These are phyloP conservation scores for Tychaedon coryphoeus DNA, from an alignment of 2,113 vertebrate species.

Conservation along the genomic window DNA sequence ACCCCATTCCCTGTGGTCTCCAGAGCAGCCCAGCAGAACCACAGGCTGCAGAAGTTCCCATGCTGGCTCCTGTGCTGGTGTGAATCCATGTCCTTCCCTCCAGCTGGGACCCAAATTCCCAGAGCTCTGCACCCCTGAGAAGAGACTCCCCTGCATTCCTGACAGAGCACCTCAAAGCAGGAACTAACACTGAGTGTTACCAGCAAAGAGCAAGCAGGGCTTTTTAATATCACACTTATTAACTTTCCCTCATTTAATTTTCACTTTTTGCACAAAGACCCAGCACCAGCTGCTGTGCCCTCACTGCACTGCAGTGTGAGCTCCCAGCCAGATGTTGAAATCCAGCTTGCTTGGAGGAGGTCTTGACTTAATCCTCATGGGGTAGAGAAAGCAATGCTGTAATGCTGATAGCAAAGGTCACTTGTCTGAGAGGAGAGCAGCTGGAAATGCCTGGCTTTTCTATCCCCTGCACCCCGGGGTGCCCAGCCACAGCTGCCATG, in stretches of 20 bases:
- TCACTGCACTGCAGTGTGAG: rapidly evolving
- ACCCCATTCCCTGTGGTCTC: not conserved
- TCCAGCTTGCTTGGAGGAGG: not conserved
- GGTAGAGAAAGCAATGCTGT: not conserved
- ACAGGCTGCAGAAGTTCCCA: not conserved
- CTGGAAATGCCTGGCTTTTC: not conserved
- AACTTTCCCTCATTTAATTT: not conserved
- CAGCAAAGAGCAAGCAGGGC: not conserved
- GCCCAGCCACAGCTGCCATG: not conserved
- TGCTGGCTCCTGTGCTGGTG: not conserved
- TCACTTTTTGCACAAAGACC: not conserved
- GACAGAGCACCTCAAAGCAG: not conserved
- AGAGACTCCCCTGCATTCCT: not conserved
- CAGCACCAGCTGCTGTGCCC: not conserved
- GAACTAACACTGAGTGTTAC: not conserved
- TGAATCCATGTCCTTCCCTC: not conserved
- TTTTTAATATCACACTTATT: not conserved
- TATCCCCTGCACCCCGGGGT: not conserved
- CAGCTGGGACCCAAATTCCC: not conserved
- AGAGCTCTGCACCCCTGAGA: not conserved
- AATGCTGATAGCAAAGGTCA: not conserved
- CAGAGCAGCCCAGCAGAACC: not conserved
- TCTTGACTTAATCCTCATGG: not conserved
- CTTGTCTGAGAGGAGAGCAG: not conserved
- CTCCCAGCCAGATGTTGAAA: not conserved